Evolutionary conservation across 1,140 invertebrate genomes (phyloP).

Genomic region (Drosophila sp.): DNA sequence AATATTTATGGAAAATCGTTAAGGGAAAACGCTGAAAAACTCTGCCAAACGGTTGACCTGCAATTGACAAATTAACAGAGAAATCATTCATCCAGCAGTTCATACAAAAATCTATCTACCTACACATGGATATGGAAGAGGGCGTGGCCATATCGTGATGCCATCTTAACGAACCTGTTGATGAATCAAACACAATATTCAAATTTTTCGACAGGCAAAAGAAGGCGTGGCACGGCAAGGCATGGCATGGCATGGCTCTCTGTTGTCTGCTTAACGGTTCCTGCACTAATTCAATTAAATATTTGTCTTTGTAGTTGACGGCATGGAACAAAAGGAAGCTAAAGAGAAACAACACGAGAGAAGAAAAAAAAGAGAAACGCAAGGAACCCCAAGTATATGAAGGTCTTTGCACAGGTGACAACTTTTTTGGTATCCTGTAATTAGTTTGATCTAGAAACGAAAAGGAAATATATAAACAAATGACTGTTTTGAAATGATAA

Average conservation of each 20-base stretch:
- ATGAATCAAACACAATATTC: slow-evolving; percentile 72
- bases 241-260: slow-evolving; percentile 54
- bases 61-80: slow-evolving; percentile 77
- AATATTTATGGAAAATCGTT: slow-evolving; percentile 51
- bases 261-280: slow-evolving; percentile 72
- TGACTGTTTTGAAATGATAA: no score
- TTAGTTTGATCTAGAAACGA: no score
- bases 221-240: slow-evolving; percentile 23
- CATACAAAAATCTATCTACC: background rate
- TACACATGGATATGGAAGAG: slow-evolving; percentile 13
- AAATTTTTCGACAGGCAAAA: slow-evolving; percentile 44
- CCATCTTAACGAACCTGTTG: slow-evolving; percentile 75
- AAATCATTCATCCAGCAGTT: slow-evolving; percentile 43
- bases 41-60: slow-evolving; percentile 23
- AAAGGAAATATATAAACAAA: no score
- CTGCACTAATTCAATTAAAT: slow-evolving; percentile 82
- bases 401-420: no score
- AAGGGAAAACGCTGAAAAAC: no score
- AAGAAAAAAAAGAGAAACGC: slow-evolving; percentile 4
- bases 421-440: no score
- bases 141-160: background rate
- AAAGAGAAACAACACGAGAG: slow-evolving; percentile 10
- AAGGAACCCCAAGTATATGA: background rate
- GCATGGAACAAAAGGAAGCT: slow-evolving; percentile 20
- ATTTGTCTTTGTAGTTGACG: slow-evolving; percentile 79